phyloP scores from a whole-genome alignment of 1,140 invertebrate genomes.

The Tetragnatha versicolor region DNA sequence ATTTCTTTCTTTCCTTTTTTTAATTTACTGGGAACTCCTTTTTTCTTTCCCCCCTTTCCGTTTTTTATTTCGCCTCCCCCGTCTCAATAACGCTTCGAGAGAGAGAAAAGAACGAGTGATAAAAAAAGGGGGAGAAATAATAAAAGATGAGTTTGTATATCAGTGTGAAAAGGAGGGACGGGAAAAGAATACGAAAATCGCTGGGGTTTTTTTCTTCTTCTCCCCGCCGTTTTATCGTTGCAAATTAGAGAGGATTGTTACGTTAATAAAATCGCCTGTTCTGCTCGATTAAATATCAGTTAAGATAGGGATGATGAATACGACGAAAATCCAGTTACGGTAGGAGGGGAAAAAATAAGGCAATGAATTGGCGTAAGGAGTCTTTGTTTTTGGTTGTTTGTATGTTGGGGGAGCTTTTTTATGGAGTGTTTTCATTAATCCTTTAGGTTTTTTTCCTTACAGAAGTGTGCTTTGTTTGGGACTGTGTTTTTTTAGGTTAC shows the following conservation, averaged over 20 bases:
- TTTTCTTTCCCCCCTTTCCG: slow-evolving; percentile 2
- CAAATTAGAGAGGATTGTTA: slow-evolving; percentile 53
- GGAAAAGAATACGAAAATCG: slow-evolving; percentile 37
- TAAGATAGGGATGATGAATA: slow-evolving; percentile 53
- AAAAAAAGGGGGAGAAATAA: background rate
- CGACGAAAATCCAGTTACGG: background rate
- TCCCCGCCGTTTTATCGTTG: slow-evolving; percentile 39
- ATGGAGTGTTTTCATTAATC: too few species aligned
- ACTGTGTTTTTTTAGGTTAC: too few species aligned
- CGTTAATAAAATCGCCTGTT: slow-evolving; percentile 55
- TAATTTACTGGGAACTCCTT: background rate
- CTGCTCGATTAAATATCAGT: slow-evolving; percentile 55
- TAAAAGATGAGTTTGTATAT: too few species aligned
- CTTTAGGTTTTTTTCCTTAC: too few species aligned
- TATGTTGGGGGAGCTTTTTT: too few species aligned
- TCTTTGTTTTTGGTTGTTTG: too few species aligned
- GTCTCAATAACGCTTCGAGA: slow-evolving; percentile 43
- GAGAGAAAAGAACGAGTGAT: slow-evolving; percentile 6
- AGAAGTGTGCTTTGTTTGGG: too few species aligned
- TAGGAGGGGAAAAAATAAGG: background rate
- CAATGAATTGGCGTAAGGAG: too few species aligned
- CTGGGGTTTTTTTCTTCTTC: background rate
- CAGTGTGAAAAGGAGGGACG: background rate
- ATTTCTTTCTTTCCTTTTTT: slow-evolving; percentile 20
- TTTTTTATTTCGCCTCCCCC: slow-evolving; percentile 20